A percentile compares a stretch with the other conserved stretches of the same genome.
phyloP scores from a whole-genome alignment of 2,113 vertebrate genomes.

The human (Homo sapiens) region GRCh38 chr19:51143001-51143500 shows the following conservation, averaged over 20 bases:
- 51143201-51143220: too few species aligned
- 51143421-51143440: background rate
- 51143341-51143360: rapidly evolving
- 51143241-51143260: background rate
- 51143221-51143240: rapidly evolving
- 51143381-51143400: background rate
- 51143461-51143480: too few species aligned
- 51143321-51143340: background rate
- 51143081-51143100: rapidly evolving
- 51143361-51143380: background rate
- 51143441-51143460: background rate
- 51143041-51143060: background rate
- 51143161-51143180: background rate
- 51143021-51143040: too few species aligned
- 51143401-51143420: background rate
- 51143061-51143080: background rate
- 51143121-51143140: background rate
- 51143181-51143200: background rate
- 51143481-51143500: rapidly evolving
- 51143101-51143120: background rate
- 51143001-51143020: background rate
- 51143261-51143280: too few species aligned
- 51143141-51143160: too few species aligned
- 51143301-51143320: too few species aligned
- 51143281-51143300: background rate